Evolutionary conservation across 1,140 invertebrate species (phyloP), one percentile per base, ranked within the genome.

Genomic region (Drosophila fuyamai): DNA sequence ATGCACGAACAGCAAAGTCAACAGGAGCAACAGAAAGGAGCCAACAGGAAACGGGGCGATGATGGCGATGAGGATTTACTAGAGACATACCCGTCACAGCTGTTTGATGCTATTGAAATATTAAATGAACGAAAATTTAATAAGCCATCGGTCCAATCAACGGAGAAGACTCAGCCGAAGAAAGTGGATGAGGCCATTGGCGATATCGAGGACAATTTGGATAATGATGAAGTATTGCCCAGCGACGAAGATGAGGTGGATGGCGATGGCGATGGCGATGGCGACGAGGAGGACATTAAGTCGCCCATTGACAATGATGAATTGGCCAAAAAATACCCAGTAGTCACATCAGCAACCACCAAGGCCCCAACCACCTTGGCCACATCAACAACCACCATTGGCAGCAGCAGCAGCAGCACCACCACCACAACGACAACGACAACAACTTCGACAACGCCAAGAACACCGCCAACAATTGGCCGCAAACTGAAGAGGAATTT

Each of bases 61-160:
- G 48, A 36, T 51, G 60, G n/a, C 27, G 38, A 56, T 13, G 36
- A 38, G 16, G 27, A 29, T 32, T 44, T 44, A 9, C 29, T 70
- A 5, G 51, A 59, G 54, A 50, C 72, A n/a, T 53, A 53, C 14
- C 50, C 48, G 46, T 66, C 65, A 32, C 79, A 88, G 66, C 76
- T 79, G 76, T 79, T 89, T 53, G 78, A 82, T 80, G 79, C 83
- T 55, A 89, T 88, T 88, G 83, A 82, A 88, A 88, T 82, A 88
- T 88, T 88, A 88, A 88, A 88, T 67, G 83, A 82, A 88, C 83
- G 79, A 72, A 88, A 88, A 88, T 80, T 77, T 79, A 89, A 89
- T 88, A 88, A 88, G 73, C 76, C 75, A 55, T n/a, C 46, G 27
- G 60, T 5, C 14, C 29, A 51, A 51, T 51, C 48, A 18, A 16